Base-by-base conservation (phyloP, 2,888 invertebrate genomes). In the Seladonia tumulorum region DNA sequence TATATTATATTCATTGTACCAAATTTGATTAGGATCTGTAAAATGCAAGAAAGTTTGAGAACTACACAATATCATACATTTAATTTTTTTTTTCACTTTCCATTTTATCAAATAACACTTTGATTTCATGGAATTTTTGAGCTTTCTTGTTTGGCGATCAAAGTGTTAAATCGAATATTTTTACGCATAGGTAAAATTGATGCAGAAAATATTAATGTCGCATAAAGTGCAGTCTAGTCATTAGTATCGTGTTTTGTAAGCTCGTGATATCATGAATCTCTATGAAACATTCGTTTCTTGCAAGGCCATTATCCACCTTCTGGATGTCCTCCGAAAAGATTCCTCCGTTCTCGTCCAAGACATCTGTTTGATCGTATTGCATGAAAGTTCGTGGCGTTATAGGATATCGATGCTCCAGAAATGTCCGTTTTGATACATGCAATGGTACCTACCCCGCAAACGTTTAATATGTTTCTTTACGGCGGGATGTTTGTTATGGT, bases 221-320 rank as follows among this genome's bases (percentile, higher is more conserved):
- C 8, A 8, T 53, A 53, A 53, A 53, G 22, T 22, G 3, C 8
- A 22, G 10, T 8, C 8, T 42, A 42, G 45, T 10, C 7, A 53
- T 53, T 53, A 53, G 53, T n/a, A 53, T 53, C 53, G 22, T 10
- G 53, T 22, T 53, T 22, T 53, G 22, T 53, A 22, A 53, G 53
- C 22, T n/a, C 10, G 35, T 66, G 79, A 80, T 79, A 77, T 80
- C 80, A 47, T 80, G 71, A 80, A 53, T 73, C 70, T 29, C 22
- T 35, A n/a, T 16, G 76, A 66, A 22, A 45, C 63, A 66, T 66
- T 76, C 60, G 70, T 76, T 81, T 60, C 49, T 47, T 76, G 60
- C 68, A 42, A 73, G 73, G 25, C 68, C 79, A 49, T 79, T 66
- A 57, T 63, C 49, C 70, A 57, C 49, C 49, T 35, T 53, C 42